These are phyloP conservation scores for Hippocampus mohnikei DNA, from an alignment of 2,113 vertebrate genomes.

Conservation along the genomic window DNA sequence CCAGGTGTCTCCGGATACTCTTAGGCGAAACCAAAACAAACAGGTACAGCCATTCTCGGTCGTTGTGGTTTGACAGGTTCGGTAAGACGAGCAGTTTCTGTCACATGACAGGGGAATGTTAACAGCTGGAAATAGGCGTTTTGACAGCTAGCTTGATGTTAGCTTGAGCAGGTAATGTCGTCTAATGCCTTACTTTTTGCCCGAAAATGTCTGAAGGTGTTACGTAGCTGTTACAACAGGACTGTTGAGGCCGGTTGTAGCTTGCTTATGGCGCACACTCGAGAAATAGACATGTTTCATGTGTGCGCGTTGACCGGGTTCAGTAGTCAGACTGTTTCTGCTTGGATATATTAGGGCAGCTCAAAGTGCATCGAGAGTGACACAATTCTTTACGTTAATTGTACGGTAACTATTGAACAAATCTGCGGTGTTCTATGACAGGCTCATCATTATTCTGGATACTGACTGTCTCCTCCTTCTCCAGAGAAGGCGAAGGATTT, in stretches of 20 bases:
- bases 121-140: conserved; percentile 35
- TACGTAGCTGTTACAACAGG: background rate
- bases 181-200: background rate
- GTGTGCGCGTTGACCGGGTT: conserved; percentile 13
- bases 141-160: conserved; percentile 56
- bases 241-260: background rate
- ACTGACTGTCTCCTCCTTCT: background rate
- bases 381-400: background rate
- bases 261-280: background rate
- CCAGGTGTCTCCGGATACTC: conserved; percentile 35
- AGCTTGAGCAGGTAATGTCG: conserved; percentile 42
- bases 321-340: conserved; percentile 4
- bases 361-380: conserved; percentile 25
- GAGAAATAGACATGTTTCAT: conserved; percentile 5
- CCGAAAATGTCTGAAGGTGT: background rate
- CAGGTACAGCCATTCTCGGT: too few relatives aligned
- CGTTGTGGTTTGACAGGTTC: background rate
- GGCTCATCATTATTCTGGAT: conserved; percentile 21
- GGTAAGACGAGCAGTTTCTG: conserved; percentile 35
- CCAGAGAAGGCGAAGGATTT: conserved; percentile 15
- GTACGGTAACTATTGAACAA: background rate
- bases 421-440: conserved; percentile 15
- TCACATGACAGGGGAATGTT: conserved; percentile 49
- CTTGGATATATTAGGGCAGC: conserved; percentile 25
- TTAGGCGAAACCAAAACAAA: background rate